Base-by-base conservation (phyloP, 2,113 vertebrate genomes). In the Pterocles orientalis region DNA sequence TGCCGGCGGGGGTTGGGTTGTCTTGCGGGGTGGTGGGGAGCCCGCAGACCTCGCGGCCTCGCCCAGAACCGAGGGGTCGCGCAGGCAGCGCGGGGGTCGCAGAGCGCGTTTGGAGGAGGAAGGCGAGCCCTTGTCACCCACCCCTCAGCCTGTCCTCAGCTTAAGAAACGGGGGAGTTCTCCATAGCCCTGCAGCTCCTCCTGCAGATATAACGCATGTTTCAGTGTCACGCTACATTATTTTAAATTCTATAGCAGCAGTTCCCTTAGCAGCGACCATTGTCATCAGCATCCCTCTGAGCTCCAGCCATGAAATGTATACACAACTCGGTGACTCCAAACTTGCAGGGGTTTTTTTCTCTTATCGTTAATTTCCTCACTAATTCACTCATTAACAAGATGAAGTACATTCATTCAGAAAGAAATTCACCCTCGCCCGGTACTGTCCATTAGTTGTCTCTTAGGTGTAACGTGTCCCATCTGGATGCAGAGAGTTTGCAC, bases 141-240 rank as follows among this genome's bases (percentile, higher is more conserved):
- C 2, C 57, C 6, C 71, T 4, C 8, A 3, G 28, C 18, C n/a
- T 4, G 34, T 0, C 28, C n/a, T 9, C 45, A 1, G 58, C n/a
- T 7, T 2, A 3, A 11, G 57, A 18, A 18, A 4, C 3, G 18
- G 21, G n/a, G 18, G 8, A 5, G 24, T 2, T 31, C 29, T 6
- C 14, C 6, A 0, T 21, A 9, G 18, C 48, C 20, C 3, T 65
- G 47, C n/a, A 18, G 29, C 75, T 23, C 19, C 71, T 21, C 43
- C 34, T 0, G 5, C 51, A 3, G 21, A 7, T 4, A 1, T 0
- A 3, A 3, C 1, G 6, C 4, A 66, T 26, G 72, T 68, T 31
- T 3, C 3, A 48, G 15, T 28, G 39, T 15, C 57, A 15, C 11
- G 2, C 53, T 1, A 0, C 7, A 1, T 18, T 25, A 2, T 10